Evolutionary conservation across 2,797 vertebrate species (phyloP), one percentile per base, ranked within the genome.

Genomic region (Anguilla pacifica): DNA sequence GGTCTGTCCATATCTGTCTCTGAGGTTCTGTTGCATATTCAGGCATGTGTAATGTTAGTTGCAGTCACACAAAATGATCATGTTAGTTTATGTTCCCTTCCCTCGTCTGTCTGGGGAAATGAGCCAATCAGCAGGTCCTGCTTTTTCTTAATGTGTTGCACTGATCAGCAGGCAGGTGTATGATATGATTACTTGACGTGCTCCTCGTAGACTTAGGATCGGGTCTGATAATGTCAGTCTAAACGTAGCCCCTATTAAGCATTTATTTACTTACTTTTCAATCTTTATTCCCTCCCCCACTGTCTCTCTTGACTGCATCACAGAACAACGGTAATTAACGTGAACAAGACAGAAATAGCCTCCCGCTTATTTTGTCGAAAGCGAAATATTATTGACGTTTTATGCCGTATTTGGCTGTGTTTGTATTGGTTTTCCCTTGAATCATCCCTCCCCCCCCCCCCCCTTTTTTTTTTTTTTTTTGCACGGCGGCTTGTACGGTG

Each of bases 401-500:
- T 67, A 84, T 84, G 85, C 53, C 82, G 86, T 88, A 88, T 90
- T 90, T 86, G 87, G 74, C 85, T 74, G 39, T 87, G 88, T 89
- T 90, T 93, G 92, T 91, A 92, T 89, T 91, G 92, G 94, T 93
- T 92, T 89, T 85, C 94, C 92, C 91, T 89, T 91, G 92, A 92
- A 90, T 89, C 92, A 92, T 92, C 93, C 93, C 90, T 86, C 51
- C 11, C 51, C 51, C 51, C 51, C 51, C 51, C 51, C 7, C 9
- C 51, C 6, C 91, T 89, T 86, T 83, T 82, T 89, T 84, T 92
- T 93, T 91, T 91, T 92, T 92, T 87, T 93, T 93, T 91, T 91
- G 84, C 93, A 91, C 92, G 93, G 93, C 95, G 95, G 94, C 91
- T 90, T 94, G 96, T 95, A 94, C 96, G 95, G 96, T 93, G 94